Conservation (phyloP, 2,888 invertebrate genomes). For the Drosophila ustulata region DNA sequence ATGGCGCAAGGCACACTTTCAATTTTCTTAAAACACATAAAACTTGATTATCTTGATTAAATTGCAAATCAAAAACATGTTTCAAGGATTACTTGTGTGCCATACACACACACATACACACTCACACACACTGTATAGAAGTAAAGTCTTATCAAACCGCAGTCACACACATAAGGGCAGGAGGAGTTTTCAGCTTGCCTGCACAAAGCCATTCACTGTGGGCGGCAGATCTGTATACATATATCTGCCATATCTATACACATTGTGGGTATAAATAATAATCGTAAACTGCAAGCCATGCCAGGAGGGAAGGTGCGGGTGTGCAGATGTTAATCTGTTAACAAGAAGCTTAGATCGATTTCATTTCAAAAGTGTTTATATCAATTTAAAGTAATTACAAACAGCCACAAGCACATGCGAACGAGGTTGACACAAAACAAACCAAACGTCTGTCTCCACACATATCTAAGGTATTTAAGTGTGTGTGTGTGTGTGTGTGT, state of each 20-base stretch:
- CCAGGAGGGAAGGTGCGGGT: slow-evolving; percentile 21
- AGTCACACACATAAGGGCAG: slow-evolving; percentile 22
- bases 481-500: slow-evolving; percentile 3
- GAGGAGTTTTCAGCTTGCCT: slow-evolving; percentile 26
- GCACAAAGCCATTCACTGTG: slow-evolving; percentile 36
- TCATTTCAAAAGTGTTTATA: slow-evolving; percentile 81
- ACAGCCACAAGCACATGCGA: slow-evolving; percentile 72
- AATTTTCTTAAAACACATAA: slow-evolving; percentile 81
- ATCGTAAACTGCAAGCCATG: slow-evolving; percentile 70
- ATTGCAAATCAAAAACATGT: slow-evolving; percentile 81
- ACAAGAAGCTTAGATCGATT: slow-evolving; percentile 81
- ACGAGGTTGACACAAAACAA: slow-evolving; percentile 48
- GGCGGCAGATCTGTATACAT: slow-evolving; percentile 38
- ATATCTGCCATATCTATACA: slow-evolving; percentile 40
- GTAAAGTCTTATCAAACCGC: slow-evolving; percentile 67
- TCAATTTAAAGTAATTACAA: slow-evolving; percentile 81
- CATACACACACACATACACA: slow-evolving; percentile 33
- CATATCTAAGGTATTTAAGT: slow-evolving; percentile 24
- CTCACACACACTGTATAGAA: slow-evolving; percentile 21
- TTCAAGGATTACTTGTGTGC: slow-evolving; percentile 77
- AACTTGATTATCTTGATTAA: slow-evolving; percentile 82
- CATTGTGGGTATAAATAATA: slow-evolving; percentile 75
- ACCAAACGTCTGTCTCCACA: slow-evolving; percentile 32
- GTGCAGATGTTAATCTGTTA: slow-evolving; percentile 76
- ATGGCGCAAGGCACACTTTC: slow-evolving; percentile 76